Conservation (phyloP, 2,113 vertebrate genomes). For the Nansenia antarctica region DNA sequence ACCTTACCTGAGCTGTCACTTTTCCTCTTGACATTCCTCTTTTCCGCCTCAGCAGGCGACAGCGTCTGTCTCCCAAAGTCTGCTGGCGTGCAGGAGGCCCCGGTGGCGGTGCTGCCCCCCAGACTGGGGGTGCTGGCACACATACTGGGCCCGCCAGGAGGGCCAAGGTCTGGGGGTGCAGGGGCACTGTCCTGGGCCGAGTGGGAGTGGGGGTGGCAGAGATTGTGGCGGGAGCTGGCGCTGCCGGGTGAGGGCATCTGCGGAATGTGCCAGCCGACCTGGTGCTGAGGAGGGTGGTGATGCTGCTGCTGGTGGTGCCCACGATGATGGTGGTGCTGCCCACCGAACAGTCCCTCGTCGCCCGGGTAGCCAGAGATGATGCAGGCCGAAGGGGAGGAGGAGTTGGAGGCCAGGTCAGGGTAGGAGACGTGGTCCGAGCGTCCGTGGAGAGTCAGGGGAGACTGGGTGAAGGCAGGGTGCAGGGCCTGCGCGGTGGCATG, state of each 20-base stretch:
- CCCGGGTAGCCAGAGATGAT: conserved; percentile 91
- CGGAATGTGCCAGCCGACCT: conserved; percentile 90
- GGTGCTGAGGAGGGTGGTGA: conserved; percentile 80
- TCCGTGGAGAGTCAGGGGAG: conserved; percentile 89
- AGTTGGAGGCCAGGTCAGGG: conserved; percentile 88
- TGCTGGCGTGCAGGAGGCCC: conserved; percentile 85
- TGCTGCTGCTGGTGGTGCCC: conserved; percentile 80
- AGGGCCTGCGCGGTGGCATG: conserved; percentile 90
- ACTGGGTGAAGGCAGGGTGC: conserved; percentile 92
- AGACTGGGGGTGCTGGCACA: conserved; percentile 88
- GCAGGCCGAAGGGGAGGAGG: conserved; percentile 85
- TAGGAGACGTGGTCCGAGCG: conserved; percentile 97
- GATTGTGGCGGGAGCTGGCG: conserved; percentile 77
- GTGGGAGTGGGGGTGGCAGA: conserved; percentile 81
- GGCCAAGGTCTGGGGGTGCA: conserved; percentile 83
- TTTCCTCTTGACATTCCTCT: conserved; percentile 90
- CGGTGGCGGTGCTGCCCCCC: conserved; percentile 84
- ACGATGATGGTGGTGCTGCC: conserved; percentile 84
- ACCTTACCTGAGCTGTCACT: conserved; percentile 95
- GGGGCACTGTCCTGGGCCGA: conserved; percentile 77
- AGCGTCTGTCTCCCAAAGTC: conserved; percentile 93
- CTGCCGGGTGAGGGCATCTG: conserved; percentile 80
- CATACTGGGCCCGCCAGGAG: conserved; percentile 85
- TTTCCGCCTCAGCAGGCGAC: conserved; percentile 92
- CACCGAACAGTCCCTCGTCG: conserved; percentile 90